Percentiles rank a stretch among this genome's conserved stretches.
These are phyloP conservation scores for Calameuta idolon DNA, from an alignment of 2,888 invertebrate species.

Conservation along the genomic window DNA sequence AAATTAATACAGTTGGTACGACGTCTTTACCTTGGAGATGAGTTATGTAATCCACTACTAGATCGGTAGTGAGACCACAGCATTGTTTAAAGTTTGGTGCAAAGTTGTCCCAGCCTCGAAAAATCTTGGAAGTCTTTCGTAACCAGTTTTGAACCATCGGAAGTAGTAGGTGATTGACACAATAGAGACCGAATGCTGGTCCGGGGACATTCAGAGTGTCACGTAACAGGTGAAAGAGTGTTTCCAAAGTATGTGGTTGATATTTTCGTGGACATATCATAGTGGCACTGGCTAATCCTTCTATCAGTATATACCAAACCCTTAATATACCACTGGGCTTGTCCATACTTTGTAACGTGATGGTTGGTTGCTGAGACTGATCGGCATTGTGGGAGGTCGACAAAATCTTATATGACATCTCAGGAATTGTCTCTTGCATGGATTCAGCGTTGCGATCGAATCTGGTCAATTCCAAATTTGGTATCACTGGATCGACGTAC, in stretches of 20 bases:
- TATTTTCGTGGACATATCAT: constrained; percentile 82
- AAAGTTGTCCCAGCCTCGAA: constrained; percentile 79
- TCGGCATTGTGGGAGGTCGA: constrained; percentile 70
- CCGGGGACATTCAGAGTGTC: constrained; percentile 85
- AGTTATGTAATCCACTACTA: constrained; percentile 87
- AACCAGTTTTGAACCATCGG: constrained; percentile 96
- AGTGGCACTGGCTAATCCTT: constrained; percentile 85
- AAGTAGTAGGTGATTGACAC: constrained; percentile 90
- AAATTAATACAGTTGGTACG: not conserved
- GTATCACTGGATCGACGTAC: constrained; percentile 87
- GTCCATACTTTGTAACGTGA: constrained; percentile 77
- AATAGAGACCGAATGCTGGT: constrained; percentile 89
- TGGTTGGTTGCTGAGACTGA: constrained; percentile 66
- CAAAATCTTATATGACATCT: constrained; percentile 75
- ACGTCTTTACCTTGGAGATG: constrained; percentile 75
- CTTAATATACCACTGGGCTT: constrained; percentile 86
- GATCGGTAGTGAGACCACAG: constrained; percentile 91
- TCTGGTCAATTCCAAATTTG: constrained; percentile 78
- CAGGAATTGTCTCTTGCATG: constrained; percentile 75
- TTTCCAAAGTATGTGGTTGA: constrained; percentile 89
- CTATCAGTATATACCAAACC: constrained; percentile 90
- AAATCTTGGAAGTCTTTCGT: constrained; percentile 77
- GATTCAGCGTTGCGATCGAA: constrained; percentile 74
- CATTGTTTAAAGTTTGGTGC: constrained; percentile 95
- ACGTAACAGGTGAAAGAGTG: constrained; percentile 85